Conservation (phyloP, 92 coral and sea anemone species). For the Ricordea florida region DNA sequence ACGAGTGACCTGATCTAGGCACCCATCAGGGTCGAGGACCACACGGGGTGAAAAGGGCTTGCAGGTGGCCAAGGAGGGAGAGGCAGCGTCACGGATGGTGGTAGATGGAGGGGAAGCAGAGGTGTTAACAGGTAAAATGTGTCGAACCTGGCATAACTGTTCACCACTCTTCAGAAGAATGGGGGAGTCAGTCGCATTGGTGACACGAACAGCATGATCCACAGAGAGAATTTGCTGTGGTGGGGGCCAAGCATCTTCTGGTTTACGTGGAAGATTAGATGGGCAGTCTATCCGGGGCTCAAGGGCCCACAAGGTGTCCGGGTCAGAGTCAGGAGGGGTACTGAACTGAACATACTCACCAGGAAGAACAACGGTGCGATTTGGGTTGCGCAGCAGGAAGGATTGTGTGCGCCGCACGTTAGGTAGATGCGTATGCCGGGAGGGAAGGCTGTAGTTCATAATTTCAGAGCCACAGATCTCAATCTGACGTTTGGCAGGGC, state of each 20-base stretch:
- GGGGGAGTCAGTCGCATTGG: constrained; percentile 47
- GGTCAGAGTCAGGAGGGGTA: constrained; percentile 53
- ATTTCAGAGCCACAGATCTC: constrained; percentile 43
- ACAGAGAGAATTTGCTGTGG: constrained; percentile 43
- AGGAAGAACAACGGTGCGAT: constrained; percentile 37
- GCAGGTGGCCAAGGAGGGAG: constrained; percentile 6
- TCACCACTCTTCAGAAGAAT: constrained; percentile 48
- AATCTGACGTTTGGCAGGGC: constrained; percentile 51
- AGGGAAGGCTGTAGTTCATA: constrained; percentile 15
- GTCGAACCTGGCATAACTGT: constrained; percentile 51
- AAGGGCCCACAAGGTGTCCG: constrained; percentile 64
- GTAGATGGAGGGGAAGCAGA: constrained; percentile 3
- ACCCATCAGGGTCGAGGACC: constrained; percentile 43
- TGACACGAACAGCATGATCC: constrained; percentile 21
- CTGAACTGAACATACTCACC: constrained; percentile 44
- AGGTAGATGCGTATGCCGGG: constrained; percentile 27
- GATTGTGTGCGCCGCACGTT: constrained; percentile 53
- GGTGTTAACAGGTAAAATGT: constrained; percentile 4
- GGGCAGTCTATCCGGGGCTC: constrained; percentile 57
- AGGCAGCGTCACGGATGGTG: not conserved
- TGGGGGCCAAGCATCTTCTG: constrained; percentile 51
- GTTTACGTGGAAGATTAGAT: constrained; percentile 40
- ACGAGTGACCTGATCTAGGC: constrained; percentile 24
- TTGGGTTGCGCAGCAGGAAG: constrained; percentile 52
- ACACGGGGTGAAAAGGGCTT: constrained; percentile 20